phyloP scores from a whole-genome alignment of 2,797 vertebrate genomes.

The Microctenopoma stevenorrisi region DNA sequence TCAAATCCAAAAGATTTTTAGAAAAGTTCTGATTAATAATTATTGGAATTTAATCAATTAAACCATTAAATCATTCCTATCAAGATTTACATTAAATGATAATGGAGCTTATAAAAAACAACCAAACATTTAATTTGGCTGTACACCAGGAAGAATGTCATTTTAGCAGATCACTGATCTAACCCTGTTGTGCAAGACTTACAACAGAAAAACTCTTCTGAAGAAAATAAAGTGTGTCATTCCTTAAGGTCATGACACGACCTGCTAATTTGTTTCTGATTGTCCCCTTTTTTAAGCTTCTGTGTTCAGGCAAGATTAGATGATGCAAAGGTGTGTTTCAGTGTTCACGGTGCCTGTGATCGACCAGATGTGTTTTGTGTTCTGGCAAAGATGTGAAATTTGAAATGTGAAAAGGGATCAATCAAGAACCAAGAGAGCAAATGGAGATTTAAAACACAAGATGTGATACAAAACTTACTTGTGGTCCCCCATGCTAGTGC shows the following conservation, averaged over 20 bases:
- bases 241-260: constrained; percentile 41
- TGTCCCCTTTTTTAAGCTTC: constrained; percentile 23
- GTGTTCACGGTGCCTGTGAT: constrained; percentile 44
- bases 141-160: neutral
- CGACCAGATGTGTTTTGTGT: constrained; percentile 46
- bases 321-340: constrained; percentile 31
- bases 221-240: constrained; percentile 16
- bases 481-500: constrained; percentile 74
- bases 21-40: neutral
- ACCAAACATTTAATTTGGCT: neutral
- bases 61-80: neutral
- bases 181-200: constrained; percentile 15
- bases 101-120: constrained; percentile 12
- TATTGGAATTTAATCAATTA: neutral
- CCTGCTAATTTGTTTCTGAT: constrained; percentile 31
- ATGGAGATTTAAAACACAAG: constrained; percentile 23
- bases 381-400: constrained; percentile 50
- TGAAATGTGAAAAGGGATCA: constrained; percentile 53
- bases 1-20: constrained; percentile 1
- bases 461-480: constrained; percentile 76
- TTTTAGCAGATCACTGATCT: constrained; percentile 21
- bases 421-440: constrained; percentile 36
- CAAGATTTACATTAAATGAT: constrained; percentile 7
- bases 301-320: constrained; percentile 21
- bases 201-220: neutral